Evolutionary conservation across 2,113 vertebrate species (phyloP).

Genomic region (Zosterops japonicus): DNA sequence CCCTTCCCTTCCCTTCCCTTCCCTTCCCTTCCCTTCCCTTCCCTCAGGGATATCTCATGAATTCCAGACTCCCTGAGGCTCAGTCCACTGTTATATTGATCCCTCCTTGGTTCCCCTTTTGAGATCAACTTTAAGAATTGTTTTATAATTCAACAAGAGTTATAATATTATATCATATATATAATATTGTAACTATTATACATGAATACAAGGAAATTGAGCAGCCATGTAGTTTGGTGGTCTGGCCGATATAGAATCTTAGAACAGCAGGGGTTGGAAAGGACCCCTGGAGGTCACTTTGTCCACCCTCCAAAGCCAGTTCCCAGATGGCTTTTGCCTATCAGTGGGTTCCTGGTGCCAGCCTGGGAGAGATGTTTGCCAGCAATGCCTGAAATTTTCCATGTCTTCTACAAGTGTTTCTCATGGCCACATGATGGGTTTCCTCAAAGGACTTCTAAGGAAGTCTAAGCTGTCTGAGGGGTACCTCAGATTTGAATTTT

Average conservation of each 20-base stretch:
- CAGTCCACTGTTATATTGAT: neutral
- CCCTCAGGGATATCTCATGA: neutral
- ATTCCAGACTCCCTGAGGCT: neutral
- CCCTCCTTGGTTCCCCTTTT: neutral
- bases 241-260: neutral
- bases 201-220: neutral
- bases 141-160: neutral
- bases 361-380: neutral
- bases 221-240: neutral
- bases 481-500: neutral
- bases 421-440: accelerated
- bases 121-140: neutral
- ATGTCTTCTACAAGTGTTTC: neutral
- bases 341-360: neutral
- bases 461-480: neutral
- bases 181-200: neutral
- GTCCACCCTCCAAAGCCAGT: neutral
- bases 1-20: too few relatives aligned
- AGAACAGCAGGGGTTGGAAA: neutral
- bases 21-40: neutral
- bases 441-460: neutral
- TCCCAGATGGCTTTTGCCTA: neutral
- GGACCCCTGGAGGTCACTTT: neutral
- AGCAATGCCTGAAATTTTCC: neutral
- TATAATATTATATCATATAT: too few relatives aligned